These are phyloP conservation scores for Anoncus sp. DNA, from an alignment of 2,888 invertebrate genomes.

Conservation along the genomic window DNA sequence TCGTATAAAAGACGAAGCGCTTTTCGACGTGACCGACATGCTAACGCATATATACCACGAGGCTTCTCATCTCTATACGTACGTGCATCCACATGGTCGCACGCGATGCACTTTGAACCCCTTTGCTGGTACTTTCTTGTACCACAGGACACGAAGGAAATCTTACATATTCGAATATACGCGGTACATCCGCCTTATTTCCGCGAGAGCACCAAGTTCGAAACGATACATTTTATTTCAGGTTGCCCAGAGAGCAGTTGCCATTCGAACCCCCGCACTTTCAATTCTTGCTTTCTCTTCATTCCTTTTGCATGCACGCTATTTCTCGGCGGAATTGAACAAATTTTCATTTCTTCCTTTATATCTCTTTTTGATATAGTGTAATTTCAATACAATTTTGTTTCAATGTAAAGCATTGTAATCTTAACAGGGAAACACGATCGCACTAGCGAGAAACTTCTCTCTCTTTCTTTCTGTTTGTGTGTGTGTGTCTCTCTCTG, in stretches of 20 bases:
- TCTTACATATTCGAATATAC: slow-evolving; percentile 51
- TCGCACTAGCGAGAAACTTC: too few species aligned
- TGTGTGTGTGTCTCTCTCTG: too few species aligned
- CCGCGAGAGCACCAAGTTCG: slow-evolving; percentile 36
- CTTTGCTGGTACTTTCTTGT: slow-evolving; percentile 7
- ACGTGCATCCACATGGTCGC: slow-evolving; percentile 32
- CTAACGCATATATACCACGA: slow-evolving; percentile 23
- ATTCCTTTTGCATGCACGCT: not conserved
- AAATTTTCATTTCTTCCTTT: slow-evolving; percentile 14
- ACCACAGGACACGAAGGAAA: slow-evolving; percentile 38
- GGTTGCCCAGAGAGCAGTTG: slow-evolving; percentile 36
- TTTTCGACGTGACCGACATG: slow-evolving; percentile 56
- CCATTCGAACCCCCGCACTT: slow-evolving; percentile 27
- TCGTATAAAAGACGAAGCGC: slow-evolving; percentile 56
- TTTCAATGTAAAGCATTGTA: not conserved
- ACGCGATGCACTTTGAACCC: slow-evolving; percentile 41
- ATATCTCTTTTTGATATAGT: not conserved
- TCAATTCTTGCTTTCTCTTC: slow-evolving; percentile 18
- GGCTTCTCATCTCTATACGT: slow-evolving; percentile 21
- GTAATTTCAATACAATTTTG: not conserved
- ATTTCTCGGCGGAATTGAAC: slow-evolving; percentile 12
- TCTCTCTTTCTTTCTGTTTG: too few species aligned
- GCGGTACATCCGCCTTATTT: slow-evolving; percentile 54
- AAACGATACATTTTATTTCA: slow-evolving; percentile 54
- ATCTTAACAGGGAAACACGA: not conserved